Evolutionary conservation across 2,888 invertebrate species (phyloP).

Genomic region (Gari tellinella): DNA sequence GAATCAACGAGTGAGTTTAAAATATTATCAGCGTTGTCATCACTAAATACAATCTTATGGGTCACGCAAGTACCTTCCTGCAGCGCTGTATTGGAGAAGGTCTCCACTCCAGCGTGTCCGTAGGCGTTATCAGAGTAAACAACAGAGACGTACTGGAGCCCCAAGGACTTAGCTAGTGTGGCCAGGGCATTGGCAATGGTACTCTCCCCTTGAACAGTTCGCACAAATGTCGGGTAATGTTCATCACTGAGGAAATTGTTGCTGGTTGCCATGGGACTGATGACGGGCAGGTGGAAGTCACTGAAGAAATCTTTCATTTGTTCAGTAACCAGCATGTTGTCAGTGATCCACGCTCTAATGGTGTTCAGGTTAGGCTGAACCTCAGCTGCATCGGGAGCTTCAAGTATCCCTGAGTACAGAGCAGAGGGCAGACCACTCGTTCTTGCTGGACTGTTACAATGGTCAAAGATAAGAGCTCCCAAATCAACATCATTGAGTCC

Average conservation of each 20-base stretch:
- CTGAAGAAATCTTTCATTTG: slow-evolving; percentile 75
- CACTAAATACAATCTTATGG: slow-evolving; percentile 48
- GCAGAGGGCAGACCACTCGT: slow-evolving; percentile 71
- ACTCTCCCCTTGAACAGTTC: slow-evolving; percentile 77
- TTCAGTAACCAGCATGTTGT: slow-evolving; percentile 67
- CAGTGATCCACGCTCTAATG: slow-evolving; percentile 75
- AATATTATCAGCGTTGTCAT: slow-evolving; percentile 40
- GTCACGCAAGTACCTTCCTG: slow-evolving; percentile 76
- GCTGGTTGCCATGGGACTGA: slow-evolving; percentile 76
- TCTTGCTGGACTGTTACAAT: slow-evolving; percentile 71
- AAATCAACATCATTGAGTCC: slow-evolving; percentile 66
- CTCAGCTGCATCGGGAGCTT: slow-evolving; percentile 14
- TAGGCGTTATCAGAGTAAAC: slow-evolving; percentile 71
- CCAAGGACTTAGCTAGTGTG: slow-evolving; percentile 69
- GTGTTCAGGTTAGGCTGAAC: slow-evolving; percentile 45
- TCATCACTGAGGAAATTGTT: slow-evolving; percentile 64
- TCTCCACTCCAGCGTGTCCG: slow-evolving; percentile 65
- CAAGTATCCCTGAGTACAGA: slow-evolving; percentile 70
- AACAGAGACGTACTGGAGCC: slow-evolving; percentile 74
- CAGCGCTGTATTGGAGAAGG: slow-evolving; percentile 62
- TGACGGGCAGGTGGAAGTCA: slow-evolving; percentile 86
- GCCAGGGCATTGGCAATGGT: slow-evolving; percentile 76
- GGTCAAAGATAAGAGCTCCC: slow-evolving; percentile 76
- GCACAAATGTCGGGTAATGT: slow-evolving; percentile 71
- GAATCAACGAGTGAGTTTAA: slow-evolving; percentile 49